These are phyloP conservation scores for Barbus barbus DNA, from an alignment of 2,113 vertebrate species.

Conservation along the genomic window DNA sequence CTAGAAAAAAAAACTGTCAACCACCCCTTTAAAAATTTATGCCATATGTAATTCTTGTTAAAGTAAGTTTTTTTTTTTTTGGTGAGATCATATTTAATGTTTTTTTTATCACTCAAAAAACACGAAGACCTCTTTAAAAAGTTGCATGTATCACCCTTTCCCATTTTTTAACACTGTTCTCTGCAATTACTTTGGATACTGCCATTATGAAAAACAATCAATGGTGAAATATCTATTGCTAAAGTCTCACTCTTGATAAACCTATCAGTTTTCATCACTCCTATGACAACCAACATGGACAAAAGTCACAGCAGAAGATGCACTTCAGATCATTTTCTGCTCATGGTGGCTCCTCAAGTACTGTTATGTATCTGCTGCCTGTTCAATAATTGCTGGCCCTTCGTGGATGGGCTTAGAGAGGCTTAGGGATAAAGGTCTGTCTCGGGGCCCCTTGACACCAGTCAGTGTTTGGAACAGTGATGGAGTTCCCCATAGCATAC, in stretches of 20 bases:
- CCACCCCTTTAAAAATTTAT: too few species aligned
- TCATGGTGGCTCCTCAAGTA: not conserved
- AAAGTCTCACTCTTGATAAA: not conserved
- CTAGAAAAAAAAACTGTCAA: too few species aligned
- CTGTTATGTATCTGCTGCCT: not conserved
- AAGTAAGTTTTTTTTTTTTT: too few species aligned
- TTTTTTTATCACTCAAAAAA: not conserved
- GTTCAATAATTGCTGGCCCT: constrained; percentile 46
- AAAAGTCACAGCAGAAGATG: constrained; percentile 6
- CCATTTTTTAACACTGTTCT: not conserved
- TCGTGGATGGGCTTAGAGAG: not conserved
- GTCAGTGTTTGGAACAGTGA: constrained; percentile 49
- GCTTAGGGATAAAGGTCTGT: constrained; percentile 29
- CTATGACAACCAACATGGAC: not conserved
- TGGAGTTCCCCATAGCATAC: constrained; percentile 54
- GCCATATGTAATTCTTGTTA: too few species aligned
- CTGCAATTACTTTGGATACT: not conserved
- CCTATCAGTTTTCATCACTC: not conserved
- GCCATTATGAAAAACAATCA: not conserved
- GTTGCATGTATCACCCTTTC: not conserved
- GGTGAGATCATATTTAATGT: not conserved
- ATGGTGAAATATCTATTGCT: not conserved
- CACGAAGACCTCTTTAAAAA: not conserved
- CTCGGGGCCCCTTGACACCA: constrained; percentile 54
- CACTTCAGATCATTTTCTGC: constrained; percentile 2